Evolutionary conservation across 1,140 invertebrate species (phyloP).

Genomic region (Tetraneura akinire): DNA sequence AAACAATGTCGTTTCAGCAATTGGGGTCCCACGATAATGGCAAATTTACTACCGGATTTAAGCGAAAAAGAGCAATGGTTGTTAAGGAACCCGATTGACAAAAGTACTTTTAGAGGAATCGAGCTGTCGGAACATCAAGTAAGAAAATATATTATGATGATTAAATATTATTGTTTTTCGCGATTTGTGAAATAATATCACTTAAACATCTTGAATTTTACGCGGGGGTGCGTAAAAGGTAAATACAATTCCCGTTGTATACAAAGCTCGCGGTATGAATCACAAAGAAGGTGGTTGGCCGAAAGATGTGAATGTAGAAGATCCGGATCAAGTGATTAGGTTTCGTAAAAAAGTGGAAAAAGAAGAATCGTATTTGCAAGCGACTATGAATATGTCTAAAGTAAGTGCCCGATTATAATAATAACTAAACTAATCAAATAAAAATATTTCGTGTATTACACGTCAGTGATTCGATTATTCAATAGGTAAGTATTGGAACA

Average conservation of each 20-base stretch:
- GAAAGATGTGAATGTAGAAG: slow-evolving; percentile 87
- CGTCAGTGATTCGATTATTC: no score
- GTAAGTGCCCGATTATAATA: no score
- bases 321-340: slow-evolving; percentile 83
- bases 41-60: background rate
- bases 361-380: slow-evolving; percentile 86
- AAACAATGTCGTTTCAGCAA: slow-evolving; percentile 7
- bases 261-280: slow-evolving; percentile 76
- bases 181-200: background rate
- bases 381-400: slow-evolving; percentile 73
- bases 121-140: background rate
- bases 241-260: slow-evolving; percentile 71
- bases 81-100: background rate
- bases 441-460: no score
- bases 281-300: slow-evolving; percentile 97
- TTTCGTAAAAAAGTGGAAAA: slow-evolving; percentile 95
- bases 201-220: background rate
- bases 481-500: no score
- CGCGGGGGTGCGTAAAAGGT: slow-evolving; percentile 47
- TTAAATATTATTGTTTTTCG: background rate
- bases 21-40: background rate
- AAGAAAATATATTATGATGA: no score
- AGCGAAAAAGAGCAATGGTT: background rate
- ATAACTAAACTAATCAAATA: no score
- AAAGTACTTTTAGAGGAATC: background rate